phyloP scores from a whole-genome alignment of 2,888 invertebrate species.

The Suillia variegata region DNA sequence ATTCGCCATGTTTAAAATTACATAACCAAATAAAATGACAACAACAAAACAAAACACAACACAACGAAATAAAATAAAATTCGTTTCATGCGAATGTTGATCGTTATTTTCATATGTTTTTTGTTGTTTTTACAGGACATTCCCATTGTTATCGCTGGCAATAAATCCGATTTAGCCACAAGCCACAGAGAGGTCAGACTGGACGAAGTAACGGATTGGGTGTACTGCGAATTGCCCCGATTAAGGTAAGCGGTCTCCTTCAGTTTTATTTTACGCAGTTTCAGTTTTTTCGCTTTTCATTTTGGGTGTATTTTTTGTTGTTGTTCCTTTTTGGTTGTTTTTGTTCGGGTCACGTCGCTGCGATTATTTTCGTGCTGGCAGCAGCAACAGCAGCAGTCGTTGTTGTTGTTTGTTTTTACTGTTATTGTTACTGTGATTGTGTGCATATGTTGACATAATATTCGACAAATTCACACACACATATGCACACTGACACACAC shows the following conservation, averaged over 20 bases:
- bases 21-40: too few species aligned
- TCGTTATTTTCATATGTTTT: slow-evolving; percentile 1
- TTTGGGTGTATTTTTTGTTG: too few species aligned
- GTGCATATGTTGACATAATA: too few species aligned
- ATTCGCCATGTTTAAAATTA: too few species aligned
- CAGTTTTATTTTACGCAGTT: not conserved
- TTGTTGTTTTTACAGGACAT: slow-evolving; percentile 66
- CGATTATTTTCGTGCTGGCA: too few species aligned
- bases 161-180: slow-evolving; percentile 78
- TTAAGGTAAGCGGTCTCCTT: slow-evolving; percentile 65
- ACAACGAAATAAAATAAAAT: not conserved
- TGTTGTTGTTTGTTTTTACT: not conserved
- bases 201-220: slow-evolving; percentile 83
- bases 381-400: not conserved
- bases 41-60: not conserved
- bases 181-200: slow-evolving; percentile 74
- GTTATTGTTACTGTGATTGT: too few species aligned
- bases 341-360: not conserved
- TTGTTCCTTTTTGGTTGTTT: too few species aligned
- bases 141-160: slow-evolving; percentile 85
- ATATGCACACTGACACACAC: too few species aligned
- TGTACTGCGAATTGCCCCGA: slow-evolving; percentile 76
- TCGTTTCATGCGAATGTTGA: not conserved
- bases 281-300: not conserved
- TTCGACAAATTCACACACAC: too few species aligned